Base-by-base conservation (phyloP, 23 tunicate genomes). In the Phallusia fumigata region DNA sequence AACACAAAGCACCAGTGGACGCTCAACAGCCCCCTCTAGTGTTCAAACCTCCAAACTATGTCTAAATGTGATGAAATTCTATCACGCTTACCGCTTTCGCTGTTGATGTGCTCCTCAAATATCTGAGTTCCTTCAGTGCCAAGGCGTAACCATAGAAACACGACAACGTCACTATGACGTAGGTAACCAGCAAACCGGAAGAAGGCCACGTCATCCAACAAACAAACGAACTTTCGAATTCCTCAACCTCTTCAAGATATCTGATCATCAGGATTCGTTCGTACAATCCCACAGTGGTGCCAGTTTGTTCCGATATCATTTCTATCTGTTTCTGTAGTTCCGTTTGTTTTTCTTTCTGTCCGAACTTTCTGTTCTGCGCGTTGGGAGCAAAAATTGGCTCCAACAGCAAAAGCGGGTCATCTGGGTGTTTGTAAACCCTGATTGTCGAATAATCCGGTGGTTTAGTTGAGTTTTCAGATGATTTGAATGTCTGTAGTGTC, bases 141-240 rank as follows among this genome's bases (percentile, higher is more conserved):
- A 58, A 24, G 15, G 28, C 69, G 69, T 58, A 58, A 6, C 69
- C 69, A 58, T 58, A 58, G 69, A 8, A 58, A 58, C 69, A 6
- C 13, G 69, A 58, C 69, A 58, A 77, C 21, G 80, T 19, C 33
- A 45, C 26, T 1, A 77, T 40, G 32, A 45, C 53, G 50, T 34
- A 77, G 21, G 80, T 40, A 1, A 77, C 28, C 1, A 45, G 47
- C 21, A 77, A 45, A 0, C 31, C 24, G 0, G 80, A 22, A 40
- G 80, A 77, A 10, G 80, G 80, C 80, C 80, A 77, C 80, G 80
- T 40, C 53, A 77, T 77, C 80, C 80, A 77, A 36, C 80, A 77
- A 0, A 74, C 69, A 24, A 6, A 5, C 28, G 69, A 22, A 24
- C 28, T 21, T 58, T 58, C 69, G 16, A 1, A 22, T 40, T 40